phyloP scores from a whole-genome alignment of 2,797 vertebrate species.

The Lagocephalus sceleratus region DNA sequence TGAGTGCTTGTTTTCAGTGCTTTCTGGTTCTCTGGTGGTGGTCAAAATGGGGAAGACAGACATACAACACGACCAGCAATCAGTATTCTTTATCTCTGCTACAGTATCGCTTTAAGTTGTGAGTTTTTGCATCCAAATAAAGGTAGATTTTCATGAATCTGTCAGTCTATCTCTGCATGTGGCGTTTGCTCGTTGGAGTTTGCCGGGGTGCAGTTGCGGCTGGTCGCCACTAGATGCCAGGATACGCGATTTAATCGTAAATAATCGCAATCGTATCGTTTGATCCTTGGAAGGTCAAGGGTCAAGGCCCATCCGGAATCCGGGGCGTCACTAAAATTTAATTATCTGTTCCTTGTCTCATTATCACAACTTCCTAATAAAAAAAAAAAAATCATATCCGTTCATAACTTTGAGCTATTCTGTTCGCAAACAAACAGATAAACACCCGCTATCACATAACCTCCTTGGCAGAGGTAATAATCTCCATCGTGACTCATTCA shows the following conservation, averaged over 20 bases:
- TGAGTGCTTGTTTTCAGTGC: conserved; percentile 55
- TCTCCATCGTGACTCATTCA: conserved; percentile 1
- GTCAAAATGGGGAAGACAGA: conserved; percentile 46
- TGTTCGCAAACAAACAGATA: too few species aligned
- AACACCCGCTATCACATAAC: too few species aligned
- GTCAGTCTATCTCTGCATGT: conserved; percentile 7
- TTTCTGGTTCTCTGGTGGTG: conserved; percentile 46
- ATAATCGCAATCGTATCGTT: too few species aligned
- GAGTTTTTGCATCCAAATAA: conserved; percentile 80
- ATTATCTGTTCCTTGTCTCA: too few species aligned
- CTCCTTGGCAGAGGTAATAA: too few species aligned
- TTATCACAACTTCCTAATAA: too few species aligned
- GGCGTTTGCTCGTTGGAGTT: not conserved
- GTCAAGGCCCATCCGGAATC: too few species aligned
- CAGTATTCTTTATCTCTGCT: conserved; percentile 69
- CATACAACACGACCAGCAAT: conserved; percentile 68
- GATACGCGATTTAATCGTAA: conserved; percentile 21
- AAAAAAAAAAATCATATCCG: too few species aligned
- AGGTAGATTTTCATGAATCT: conserved; percentile 76
- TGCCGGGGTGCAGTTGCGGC: conserved; percentile 13
- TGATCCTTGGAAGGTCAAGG: too few species aligned
- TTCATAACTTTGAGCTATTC: too few species aligned
- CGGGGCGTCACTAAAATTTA: too few species aligned
- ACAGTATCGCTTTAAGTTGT: conserved; percentile 76
- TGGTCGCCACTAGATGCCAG: conserved; percentile 48